Evolutionary conservation across 2,797 vertebrate genomes (phyloP), one percentile per base, ranked within the genome.

Genomic region (Pteropus rufus): DNA sequence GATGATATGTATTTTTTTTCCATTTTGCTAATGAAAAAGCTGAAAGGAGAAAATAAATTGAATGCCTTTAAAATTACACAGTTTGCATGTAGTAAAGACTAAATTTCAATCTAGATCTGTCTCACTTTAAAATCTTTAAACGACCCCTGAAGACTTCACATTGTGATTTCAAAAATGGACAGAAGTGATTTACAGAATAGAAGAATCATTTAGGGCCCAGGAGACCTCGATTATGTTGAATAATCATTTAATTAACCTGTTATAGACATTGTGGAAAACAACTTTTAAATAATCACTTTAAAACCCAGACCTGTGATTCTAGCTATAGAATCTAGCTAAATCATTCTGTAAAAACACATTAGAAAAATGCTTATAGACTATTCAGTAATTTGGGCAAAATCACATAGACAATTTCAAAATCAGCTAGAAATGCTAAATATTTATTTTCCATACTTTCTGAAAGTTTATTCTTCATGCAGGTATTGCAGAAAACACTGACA

Each of bases 231-330:
- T 95, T 88, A 83, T 19, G 1, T 85, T 65, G 62, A 95, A 64
- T 41, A 77, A 49, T 73, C 52, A 11, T 94, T 94, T 93, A 96
- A 97, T 94, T 93, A 92, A 94, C 31, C 46, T 70, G 49, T 69
- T 79, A 46, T 36, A 19, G 18, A 89, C 60, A 75, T 36, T 79
- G 41, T 52, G 36, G 23, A 85, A 36, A 95, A 89, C 18, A 4
- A 60, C 15, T 19, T 83, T 36, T 93, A 44, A 70, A 84, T 85
- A 92, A 15, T 73, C 31, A 77, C 46, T 94, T 94, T 92, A 72
- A 96, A 96, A 86, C 70, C 24, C 46, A 95, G 69, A 21, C 11
- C 41, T 91, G 44, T 62, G 58, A 75, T 70, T 88, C 67, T 85
- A 75, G 7, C 26, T 91, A 11, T 65, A 77, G 39, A 82, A 36